These are phyloP conservation scores for Phymanthus crucifer DNA, from an alignment of 92 coral and sea anemone species.

Conservation along the genomic window DNA sequence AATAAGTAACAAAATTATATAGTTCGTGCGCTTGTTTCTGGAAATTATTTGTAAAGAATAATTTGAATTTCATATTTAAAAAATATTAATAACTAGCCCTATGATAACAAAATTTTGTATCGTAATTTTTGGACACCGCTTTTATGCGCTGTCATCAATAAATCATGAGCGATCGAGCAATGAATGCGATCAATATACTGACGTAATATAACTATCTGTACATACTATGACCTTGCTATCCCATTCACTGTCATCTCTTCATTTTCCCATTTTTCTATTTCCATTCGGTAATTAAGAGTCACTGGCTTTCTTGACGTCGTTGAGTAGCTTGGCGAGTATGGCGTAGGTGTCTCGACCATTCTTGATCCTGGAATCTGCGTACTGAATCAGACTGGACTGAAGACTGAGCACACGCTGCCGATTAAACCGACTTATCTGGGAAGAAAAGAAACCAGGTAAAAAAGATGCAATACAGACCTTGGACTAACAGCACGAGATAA, in stretches of 20 bases:
- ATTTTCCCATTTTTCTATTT: background rate
- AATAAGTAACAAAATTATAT: background rate
- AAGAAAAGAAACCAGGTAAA: background rate
- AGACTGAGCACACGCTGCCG: constrained; percentile 86
- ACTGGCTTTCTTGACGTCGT: constrained; percentile 69
- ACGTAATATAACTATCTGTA: background rate
- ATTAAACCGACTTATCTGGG: constrained; percentile 84
- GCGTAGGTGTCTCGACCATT: constrained; percentile 96
- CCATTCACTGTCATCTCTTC: background rate
- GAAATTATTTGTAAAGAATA: background rate
- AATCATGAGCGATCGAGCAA: background rate
- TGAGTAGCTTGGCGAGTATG: constrained; percentile 75
- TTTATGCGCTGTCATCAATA: background rate
- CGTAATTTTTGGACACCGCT: background rate
- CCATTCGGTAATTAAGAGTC: constrained; percentile 20
- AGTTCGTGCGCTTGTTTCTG: background rate
- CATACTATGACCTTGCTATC: background rate
- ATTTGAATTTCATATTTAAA: background rate
- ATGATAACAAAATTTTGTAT: background rate
- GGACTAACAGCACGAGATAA: no score
- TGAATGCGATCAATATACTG: background rate
- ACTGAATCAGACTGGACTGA: constrained; percentile 85
- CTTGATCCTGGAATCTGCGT: constrained; percentile 82
- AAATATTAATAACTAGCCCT: background rate
- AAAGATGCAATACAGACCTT: no score